Conservation (phyloP, 2,113 vertebrate genomes). For the Mesocricetus auratus region DNA sequence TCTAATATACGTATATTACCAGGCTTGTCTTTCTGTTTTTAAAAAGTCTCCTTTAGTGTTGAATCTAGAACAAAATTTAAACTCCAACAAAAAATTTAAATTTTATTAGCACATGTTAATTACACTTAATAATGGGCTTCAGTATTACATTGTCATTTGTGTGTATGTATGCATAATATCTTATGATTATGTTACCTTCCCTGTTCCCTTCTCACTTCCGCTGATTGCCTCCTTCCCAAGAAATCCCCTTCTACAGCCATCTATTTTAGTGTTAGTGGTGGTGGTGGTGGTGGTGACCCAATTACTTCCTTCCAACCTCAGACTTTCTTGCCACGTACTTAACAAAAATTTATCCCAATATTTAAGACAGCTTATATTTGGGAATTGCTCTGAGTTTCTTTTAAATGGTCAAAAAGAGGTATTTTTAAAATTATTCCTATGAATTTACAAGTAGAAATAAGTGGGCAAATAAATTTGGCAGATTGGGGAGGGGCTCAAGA, state of each 20-base stretch:
- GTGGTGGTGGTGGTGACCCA: neutral
- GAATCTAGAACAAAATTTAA: neutral
- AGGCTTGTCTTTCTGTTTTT: no score
- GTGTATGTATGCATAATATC: neutral
- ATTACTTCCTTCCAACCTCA: neutral
- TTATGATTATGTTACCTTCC: neutral
- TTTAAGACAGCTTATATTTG: neutral
- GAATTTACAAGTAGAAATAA: neutral
- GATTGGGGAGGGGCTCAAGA: neutral
- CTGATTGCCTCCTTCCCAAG: neutral
- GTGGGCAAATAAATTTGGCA: neutral
- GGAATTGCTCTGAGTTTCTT: neutral
- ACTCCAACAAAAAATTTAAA: neutral
- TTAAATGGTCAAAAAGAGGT: neutral
- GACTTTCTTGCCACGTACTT: neutral
- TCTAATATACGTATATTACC: no score
- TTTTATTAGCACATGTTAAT: neutral
- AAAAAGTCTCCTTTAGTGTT: neutral
- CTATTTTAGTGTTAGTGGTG: rapidly evolving
- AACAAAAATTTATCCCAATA: neutral
- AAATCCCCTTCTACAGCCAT: neutral
- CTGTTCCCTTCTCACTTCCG: no score
- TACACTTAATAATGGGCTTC: neutral
- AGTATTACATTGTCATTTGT: no score
- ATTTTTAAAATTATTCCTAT: neutral